Percentiles rank a stretch among this genome's conserved stretches.
Evolutionary conservation across 2,113 vertebrate species (phyloP).

Genomic region (Rafetus swinhoei): DNA sequence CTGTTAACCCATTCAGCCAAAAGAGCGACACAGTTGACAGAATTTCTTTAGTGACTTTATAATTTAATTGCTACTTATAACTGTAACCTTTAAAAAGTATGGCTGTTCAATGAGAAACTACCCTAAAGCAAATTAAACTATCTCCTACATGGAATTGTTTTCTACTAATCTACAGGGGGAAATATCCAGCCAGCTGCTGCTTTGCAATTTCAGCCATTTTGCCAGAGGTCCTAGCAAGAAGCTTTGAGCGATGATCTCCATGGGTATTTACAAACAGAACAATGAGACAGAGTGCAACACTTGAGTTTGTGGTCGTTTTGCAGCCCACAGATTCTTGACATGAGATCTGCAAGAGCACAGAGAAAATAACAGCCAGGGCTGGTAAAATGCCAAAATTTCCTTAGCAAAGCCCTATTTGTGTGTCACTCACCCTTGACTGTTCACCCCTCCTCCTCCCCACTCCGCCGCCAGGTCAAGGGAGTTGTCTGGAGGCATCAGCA

Average conservation of each 20-base stretch:
- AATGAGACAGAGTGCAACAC: not conserved
- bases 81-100: not conserved
- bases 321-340: not conserved
- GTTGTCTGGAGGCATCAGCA: not conserved
- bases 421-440: conserved; percentile 41
- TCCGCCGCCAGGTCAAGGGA: not conserved
- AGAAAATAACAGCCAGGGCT: not conserved
- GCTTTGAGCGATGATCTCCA: not conserved
- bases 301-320: not conserved
- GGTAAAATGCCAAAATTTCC: conserved; percentile 43
- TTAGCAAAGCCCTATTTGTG: not conserved
- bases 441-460: not conserved
- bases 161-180: not conserved
- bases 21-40: not conserved
- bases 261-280: not conserved
- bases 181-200: not conserved
- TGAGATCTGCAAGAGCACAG: not conserved
- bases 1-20: not conserved
- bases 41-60: not conserved
- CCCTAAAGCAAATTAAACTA: rapidly evolving
- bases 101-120: rapidly evolving
- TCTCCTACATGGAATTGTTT: not conserved
- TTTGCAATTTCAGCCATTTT: not conserved
- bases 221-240: not conserved
- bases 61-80: not conserved